phyloP scores from a whole-genome alignment of 2,113 vertebrate species.

The Regulus satrapa region DNA sequence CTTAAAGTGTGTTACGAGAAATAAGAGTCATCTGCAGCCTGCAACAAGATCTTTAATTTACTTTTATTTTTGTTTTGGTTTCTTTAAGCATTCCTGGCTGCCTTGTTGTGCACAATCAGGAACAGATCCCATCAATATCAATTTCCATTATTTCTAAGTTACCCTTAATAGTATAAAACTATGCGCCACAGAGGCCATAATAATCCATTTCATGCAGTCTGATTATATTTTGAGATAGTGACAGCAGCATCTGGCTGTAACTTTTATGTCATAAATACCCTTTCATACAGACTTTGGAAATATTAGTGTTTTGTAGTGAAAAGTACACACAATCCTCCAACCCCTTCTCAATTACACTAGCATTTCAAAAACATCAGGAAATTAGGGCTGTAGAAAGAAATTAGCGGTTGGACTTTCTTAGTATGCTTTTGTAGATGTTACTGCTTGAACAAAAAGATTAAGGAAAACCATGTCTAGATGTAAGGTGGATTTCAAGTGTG shows the following conservation, averaged over 20 bases:
- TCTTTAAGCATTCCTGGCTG: constrained; percentile 37
- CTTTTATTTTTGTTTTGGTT: constrained; percentile 48
- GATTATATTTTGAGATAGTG: constrained; percentile 10
- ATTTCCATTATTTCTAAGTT: constrained; percentile 38
- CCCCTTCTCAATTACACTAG: not conserved
- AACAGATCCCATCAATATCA: constrained; percentile 52
- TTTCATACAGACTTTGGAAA: constrained; percentile 5
- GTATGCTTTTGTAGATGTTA: not conserved
- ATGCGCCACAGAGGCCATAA: constrained; percentile 19
- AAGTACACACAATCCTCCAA: not conserved
- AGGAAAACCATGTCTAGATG: not conserved
- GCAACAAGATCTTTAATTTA: constrained; percentile 35
- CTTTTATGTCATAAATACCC: not conserved
- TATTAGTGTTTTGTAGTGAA: not conserved
- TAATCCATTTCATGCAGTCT: not conserved
- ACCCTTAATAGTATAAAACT: constrained; percentile 14
- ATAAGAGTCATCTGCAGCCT: not conserved
- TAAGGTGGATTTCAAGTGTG: not conserved
- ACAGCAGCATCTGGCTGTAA: not conserved
- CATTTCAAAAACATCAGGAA: not conserved
- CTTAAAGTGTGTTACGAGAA: constrained; percentile 18
- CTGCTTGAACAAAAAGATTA: not conserved
- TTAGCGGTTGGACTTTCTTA: not conserved
- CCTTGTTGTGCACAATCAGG: constrained; percentile 17
- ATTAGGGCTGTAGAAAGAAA: not conserved